Percentiles rank a stretch among this genome's conserved stretches.
phyloP scores from a whole-genome alignment of 2,888 invertebrate species.

The Meteorus cinctellus region DNA sequence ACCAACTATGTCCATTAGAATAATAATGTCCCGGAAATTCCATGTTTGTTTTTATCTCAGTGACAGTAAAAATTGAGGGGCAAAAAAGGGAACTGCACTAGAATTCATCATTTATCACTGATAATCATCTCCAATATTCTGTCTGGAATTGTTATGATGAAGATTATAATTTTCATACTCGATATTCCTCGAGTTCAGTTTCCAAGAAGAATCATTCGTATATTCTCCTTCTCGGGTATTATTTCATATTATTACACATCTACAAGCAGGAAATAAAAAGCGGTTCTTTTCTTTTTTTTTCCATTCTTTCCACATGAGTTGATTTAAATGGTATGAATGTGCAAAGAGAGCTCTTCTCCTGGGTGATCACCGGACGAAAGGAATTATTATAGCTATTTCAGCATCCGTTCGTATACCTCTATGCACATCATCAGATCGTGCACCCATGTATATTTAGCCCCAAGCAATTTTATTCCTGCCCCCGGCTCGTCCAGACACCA shows the following conservation, averaged over 20 bases:
- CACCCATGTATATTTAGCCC: conserved; percentile 12
- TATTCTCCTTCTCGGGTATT: not conserved
- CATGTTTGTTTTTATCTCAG: conserved; percentile 27
- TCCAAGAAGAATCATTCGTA: not conserved
- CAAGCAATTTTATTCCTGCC: conserved; percentile 18
- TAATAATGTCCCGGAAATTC: conserved; percentile 8
- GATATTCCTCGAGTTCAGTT: not conserved
- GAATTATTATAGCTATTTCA: conserved; percentile 32
- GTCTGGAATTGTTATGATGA: not conserved
- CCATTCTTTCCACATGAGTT: conserved; percentile 31
- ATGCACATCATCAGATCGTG: conserved; percentile 2
- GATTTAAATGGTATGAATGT: conserved; percentile 35
- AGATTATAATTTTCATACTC: not conserved
- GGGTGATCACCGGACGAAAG: conserved; percentile 36
- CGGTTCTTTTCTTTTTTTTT: not conserved
- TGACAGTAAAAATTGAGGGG: not conserved
- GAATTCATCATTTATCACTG: not conserved
- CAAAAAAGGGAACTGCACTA: not conserved
- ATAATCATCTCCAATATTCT: not conserved
- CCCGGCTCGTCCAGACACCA: not conserved
- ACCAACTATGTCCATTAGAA: conserved; percentile 28
- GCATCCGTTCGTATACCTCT: conserved; percentile 31
- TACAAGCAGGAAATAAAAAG: not conserved
- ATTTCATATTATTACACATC: conserved; percentile 21
- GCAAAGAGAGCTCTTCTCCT: conserved; percentile 15